These are phyloP conservation scores for Mesoligia furuncula DNA, from an alignment of 2,888 invertebrate species.

Conservation along the genomic window DNA sequence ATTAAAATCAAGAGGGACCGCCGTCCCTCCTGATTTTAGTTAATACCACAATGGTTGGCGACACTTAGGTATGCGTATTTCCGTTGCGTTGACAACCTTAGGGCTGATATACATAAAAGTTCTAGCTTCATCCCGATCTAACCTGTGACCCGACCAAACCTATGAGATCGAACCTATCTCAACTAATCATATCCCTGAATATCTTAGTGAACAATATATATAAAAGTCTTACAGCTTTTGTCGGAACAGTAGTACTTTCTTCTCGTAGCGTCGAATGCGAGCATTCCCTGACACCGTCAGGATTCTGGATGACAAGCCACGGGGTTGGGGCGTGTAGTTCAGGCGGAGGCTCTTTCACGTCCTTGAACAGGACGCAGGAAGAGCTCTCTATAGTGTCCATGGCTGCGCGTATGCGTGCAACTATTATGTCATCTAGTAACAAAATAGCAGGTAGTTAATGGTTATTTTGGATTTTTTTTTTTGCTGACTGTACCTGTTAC, in stretches of 20 bases:
- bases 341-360: slow-evolving; percentile 26
- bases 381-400: slow-evolving; percentile 73
- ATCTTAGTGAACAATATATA: background rate
- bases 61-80: background rate
- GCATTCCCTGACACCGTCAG: slow-evolving; percentile 72
- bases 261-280: slow-evolving; percentile 68
- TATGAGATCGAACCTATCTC: background rate
- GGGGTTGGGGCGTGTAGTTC: slow-evolving; percentile 5
- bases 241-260: background rate
- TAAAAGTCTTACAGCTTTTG: slow-evolving; percentile 74
- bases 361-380: slow-evolving; percentile 77
- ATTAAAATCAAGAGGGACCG: too few relatives aligned
- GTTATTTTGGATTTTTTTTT: background rate
- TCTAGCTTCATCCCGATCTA: background rate
- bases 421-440: slow-evolving; percentile 70
- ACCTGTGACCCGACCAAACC: too few relatives aligned
- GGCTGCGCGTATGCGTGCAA: slow-evolving; percentile 64
- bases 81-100: background rate
- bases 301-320: slow-evolving; percentile 80
- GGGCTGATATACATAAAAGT: background rate
- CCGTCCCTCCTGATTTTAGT: too few relatives aligned
- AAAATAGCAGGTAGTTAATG: slow-evolving; percentile 12
- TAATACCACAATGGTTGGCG: background rate
- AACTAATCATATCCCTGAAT: background rate
- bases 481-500: background rate